Evolutionary conservation across 1,140 invertebrate genomes (phyloP).

Genomic region (Planococcus citri): DNA sequence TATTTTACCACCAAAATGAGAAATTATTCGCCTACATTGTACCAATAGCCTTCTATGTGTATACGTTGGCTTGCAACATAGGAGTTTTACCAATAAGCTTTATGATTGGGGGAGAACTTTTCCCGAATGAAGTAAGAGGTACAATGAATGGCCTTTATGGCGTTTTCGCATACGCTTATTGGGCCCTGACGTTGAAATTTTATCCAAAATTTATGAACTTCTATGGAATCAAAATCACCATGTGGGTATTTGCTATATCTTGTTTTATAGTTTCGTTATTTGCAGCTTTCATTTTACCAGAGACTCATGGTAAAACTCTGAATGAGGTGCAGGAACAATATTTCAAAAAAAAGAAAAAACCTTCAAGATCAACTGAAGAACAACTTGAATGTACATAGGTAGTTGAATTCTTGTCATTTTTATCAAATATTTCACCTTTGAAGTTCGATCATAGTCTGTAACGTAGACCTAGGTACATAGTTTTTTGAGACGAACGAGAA

Average conservation of each 20-base stretch:
- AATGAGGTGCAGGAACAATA: constrained; percentile 48
- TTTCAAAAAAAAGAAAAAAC: not conserved
- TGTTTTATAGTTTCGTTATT: constrained; percentile 39
- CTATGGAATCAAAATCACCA: constrained; percentile 40
- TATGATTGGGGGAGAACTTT: constrained; percentile 32
- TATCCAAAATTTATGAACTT: constrained; percentile 28
- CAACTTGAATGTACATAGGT: too few relatives aligned
- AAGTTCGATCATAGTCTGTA: too few relatives aligned
- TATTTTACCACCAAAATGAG: not conserved
- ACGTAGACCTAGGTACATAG: too few relatives aligned
- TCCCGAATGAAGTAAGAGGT: constrained; percentile 39
- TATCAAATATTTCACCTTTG: too few relatives aligned
- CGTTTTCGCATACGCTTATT: constrained; percentile 34
- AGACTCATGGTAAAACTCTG: constrained; percentile 64
- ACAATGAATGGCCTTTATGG: constrained; percentile 37
- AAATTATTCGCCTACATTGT: not conserved
- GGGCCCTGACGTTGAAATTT: not conserved
- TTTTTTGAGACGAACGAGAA: too few relatives aligned
- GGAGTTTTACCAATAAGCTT: constrained; percentile 35
- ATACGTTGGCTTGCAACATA: constrained; percentile 33
- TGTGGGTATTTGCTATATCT: constrained; percentile 39
- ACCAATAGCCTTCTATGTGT: constrained; percentile 26
- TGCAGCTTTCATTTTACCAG: constrained; percentile 54
- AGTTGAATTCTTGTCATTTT: too few relatives aligned
- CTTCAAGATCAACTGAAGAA: too few relatives aligned